Conservation (phyloP, 1,140 invertebrate species). For the Diorhabda carinulata region DNA sequence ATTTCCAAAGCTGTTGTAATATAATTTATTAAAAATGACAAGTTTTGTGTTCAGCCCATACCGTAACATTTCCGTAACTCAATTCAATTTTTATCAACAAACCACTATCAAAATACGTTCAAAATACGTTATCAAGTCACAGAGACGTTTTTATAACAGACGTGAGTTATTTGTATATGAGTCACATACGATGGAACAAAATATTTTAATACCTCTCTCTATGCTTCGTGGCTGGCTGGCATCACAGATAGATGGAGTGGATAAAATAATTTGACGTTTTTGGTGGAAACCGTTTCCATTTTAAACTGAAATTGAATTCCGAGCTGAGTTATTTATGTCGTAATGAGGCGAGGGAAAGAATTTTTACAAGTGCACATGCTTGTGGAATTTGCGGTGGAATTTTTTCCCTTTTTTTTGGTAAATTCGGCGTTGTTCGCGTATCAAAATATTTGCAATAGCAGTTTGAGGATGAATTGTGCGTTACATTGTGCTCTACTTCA, state of each 20-base stretch:
- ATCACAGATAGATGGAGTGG: slow-evolving; percentile 10
- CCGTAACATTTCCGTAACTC: too few relatives aligned
- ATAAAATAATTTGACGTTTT: slow-evolving; percentile 14
- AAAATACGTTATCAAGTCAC: too few relatives aligned
- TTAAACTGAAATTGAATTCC: background rate
- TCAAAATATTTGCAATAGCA: background rate
- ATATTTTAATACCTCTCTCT: background rate
- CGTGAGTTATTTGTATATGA: too few relatives aligned
- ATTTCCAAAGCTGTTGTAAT: too few relatives aligned
- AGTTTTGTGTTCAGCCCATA: too few relatives aligned
- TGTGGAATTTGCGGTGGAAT: slow-evolving; percentile 3
- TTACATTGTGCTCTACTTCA: background rate
- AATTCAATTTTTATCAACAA: too few relatives aligned
- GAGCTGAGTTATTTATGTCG: slow-evolving; percentile 9
- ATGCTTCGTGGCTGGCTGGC: background rate
- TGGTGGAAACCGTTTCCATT: slow-evolving; percentile 2
- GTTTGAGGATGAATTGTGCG: background rate
- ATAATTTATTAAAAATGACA: too few relatives aligned
- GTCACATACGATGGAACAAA: too few relatives aligned
- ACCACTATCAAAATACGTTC: too few relatives aligned
- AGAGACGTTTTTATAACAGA: too few relatives aligned
- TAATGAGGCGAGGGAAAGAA: slow-evolving; percentile 15
- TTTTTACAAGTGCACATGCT: slow-evolving; percentile 3
- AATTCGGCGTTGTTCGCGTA: background rate
- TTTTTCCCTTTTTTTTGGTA: background rate